These are phyloP conservation scores for Protomyctophum bolini DNA, from an alignment of 2,113 vertebrate species.

Conservation along the genomic window DNA sequence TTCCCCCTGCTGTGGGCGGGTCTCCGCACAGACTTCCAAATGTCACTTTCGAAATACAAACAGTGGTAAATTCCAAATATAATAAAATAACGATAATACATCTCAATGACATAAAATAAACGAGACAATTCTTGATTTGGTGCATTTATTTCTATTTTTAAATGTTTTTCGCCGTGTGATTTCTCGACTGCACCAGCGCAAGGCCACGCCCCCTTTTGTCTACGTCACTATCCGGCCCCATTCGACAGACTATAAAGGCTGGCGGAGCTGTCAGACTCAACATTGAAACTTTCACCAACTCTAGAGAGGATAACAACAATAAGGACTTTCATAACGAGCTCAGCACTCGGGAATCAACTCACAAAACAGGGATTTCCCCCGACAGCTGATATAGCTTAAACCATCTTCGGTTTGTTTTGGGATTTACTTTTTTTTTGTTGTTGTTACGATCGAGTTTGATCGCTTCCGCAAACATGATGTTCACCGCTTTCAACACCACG, in stretches of 20 bases:
- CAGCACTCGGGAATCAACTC: conserved; percentile 4
- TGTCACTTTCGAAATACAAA: neutral
- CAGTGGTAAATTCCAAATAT: too few species aligned
- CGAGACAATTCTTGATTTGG: neutral
- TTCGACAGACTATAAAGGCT: conserved; percentile 43
- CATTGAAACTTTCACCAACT: conserved; percentile 65
- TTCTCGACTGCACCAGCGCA: neutral
- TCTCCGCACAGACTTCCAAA: neutral
- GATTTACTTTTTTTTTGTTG: conserved; percentile 15
- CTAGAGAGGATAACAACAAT: neutral
- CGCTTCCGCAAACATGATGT: conserved; percentile 79
- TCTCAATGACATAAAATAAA: fast-evolving
- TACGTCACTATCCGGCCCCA: conserved; percentile 51
- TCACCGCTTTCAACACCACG: conserved; percentile 83
- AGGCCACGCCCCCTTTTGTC: neutral
- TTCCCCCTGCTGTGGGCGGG: conserved; percentile 59
- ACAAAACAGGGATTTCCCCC: conserved; percentile 38
- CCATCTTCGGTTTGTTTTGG: conserved; percentile 4
- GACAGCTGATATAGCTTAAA: conserved; percentile 10
- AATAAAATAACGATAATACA: too few species aligned
- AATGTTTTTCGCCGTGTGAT: conserved; percentile 6
- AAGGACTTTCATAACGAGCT: neutral
- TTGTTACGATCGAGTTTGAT: too few species aligned
- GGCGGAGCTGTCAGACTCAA: neutral
- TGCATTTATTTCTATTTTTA: conserved; percentile 12